Evolutionary conservation across 2,113 vertebrate species (phyloP).

Genomic region (Rousettus leschenaultii): DNA sequence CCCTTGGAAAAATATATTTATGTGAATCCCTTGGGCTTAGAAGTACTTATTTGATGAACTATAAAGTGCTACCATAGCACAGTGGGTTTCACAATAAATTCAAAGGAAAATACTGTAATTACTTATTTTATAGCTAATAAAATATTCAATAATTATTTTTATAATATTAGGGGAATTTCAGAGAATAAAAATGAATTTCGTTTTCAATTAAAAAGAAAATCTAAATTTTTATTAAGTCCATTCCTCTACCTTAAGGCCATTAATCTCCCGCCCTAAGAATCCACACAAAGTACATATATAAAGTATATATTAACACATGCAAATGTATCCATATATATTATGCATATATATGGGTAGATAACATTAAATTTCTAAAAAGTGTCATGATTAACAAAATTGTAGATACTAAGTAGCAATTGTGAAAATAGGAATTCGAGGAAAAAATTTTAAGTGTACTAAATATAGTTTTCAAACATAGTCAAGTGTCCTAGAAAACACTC

Average conservation of each 20-base stretch:
- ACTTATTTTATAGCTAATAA: not conserved
- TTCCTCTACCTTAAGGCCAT: not conserved
- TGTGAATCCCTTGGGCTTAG: not conserved
- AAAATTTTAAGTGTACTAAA: not conserved
- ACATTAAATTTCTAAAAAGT: not conserved
- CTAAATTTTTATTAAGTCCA: not conserved
- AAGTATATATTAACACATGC: not conserved
- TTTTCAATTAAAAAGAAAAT: conserved; percentile 28
- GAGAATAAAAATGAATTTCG: not conserved
- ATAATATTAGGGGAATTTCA: not conserved
- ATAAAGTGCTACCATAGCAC: not conserved
- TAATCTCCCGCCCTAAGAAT: not conserved
- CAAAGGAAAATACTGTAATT: not conserved
- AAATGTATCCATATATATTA: too few species aligned
- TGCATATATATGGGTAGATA: not conserved
- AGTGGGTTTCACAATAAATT: not conserved
- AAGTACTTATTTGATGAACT: conserved; percentile 6
- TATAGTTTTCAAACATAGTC: not conserved
- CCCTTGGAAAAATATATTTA: conserved; percentile 18
- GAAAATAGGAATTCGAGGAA: not conserved
- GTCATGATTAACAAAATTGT: not conserved
- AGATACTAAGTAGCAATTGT: not conserved
- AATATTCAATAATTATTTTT: not conserved
- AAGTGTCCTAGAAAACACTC: not conserved
- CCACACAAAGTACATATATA: not conserved